Conservation (phyloP, 2,797 vertebrate genomes). For the Sternotherus odoratus region DNA sequence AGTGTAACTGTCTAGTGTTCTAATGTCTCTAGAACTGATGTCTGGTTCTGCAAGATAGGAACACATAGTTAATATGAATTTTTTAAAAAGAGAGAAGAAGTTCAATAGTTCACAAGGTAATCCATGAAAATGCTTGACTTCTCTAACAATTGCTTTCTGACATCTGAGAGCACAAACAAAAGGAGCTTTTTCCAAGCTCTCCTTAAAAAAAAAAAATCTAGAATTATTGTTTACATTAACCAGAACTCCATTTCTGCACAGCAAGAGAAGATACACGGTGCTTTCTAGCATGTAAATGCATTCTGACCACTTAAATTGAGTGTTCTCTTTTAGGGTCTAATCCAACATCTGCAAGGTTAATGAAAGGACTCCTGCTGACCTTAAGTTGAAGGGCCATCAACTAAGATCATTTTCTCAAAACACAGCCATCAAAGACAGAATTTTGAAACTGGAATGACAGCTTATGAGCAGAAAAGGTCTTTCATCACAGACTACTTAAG, state of each 20-base stretch:
- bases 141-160: not conserved
- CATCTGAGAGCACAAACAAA: not conserved
- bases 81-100: fast-evolving
- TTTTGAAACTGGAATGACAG: not conserved
- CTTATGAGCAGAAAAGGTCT: not conserved
- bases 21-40: not conserved
- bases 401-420: not conserved
- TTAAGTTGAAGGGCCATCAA: not conserved
- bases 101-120: fast-evolving
- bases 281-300: not conserved
- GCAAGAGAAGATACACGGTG: not conserved
- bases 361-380: not conserved
- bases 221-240: not conserved
- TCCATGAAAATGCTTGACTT: not conserved
- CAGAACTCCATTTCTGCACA: not conserved
- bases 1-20: not conserved
- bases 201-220: not conserved
- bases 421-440: not conserved
- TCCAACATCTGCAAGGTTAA: not conserved
- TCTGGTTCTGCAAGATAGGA: fast-evolving
- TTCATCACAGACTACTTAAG: not conserved
- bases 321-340: not conserved
- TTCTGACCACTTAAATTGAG: not conserved
- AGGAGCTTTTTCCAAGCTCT: not conserved
- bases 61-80: fast-evolving